Percentiles rank a stretch among this genome's conserved stretches.
Conservation (phyloP, 2,113 vertebrate species). For the Columbina picui region DNA sequence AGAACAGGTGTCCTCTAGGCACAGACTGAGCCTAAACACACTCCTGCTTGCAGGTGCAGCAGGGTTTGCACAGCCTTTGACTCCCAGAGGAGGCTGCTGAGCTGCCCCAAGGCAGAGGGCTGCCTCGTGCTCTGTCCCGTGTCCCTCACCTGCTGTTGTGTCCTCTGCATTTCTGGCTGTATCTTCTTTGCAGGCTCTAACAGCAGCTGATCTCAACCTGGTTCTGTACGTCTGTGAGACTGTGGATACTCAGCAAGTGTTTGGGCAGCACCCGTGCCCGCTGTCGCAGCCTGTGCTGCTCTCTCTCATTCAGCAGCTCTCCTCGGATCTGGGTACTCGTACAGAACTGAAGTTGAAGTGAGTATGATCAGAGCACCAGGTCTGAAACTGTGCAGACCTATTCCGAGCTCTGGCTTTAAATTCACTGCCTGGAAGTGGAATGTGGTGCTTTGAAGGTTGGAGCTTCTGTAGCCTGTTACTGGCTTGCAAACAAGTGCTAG, state of each 20-base stretch:
- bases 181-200: constrained; percentile 86
- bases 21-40: background rate
- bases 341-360: constrained; percentile 96
- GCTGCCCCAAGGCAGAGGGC: background rate
- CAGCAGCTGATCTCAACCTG: constrained; percentile 94
- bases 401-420: background rate
- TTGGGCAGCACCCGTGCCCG: constrained; percentile 90
- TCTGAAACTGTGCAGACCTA: background rate
- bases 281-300: constrained; percentile 96
- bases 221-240: constrained; percentile 97
- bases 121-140: background rate
- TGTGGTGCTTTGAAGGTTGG: background rate
- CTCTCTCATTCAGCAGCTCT: constrained; percentile 97
- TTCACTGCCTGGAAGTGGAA: background rate
- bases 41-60: background rate
- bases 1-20: background rate
- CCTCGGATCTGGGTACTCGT: constrained; percentile 90
- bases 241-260: constrained; percentile 94
- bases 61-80: background rate
- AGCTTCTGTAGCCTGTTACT: background rate
- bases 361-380: background rate
- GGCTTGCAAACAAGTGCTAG: background rate
- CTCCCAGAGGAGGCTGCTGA: background rate
- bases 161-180: background rate
- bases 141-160: background rate